phyloP scores from a whole-genome alignment of 2,888 invertebrate genomes.

The Lasioglossum zephyrum region DNA sequence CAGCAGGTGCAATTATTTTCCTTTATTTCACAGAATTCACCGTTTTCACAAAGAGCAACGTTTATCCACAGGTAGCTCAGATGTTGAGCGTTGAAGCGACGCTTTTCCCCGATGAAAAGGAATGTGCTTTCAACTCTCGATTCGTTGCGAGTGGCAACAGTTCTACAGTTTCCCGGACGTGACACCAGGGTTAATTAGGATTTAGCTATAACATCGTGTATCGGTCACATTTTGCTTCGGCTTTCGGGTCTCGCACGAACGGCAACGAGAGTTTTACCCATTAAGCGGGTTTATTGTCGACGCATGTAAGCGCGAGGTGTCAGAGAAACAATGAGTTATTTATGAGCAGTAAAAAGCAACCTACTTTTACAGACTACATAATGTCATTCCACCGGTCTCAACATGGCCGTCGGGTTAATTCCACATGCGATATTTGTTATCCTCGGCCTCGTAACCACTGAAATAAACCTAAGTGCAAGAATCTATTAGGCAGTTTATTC shows the following conservation, averaged over 20 bases:
- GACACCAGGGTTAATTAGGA: conserved; percentile 2
- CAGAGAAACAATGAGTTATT: background rate
- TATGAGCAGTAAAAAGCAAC: background rate
- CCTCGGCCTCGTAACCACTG: background rate
- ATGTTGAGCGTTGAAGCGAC: background rate
- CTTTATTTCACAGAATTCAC: background rate
- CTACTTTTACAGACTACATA: conserved; percentile 14
- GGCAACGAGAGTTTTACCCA: background rate
- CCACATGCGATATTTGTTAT: background rate
- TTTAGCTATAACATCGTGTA: background rate
- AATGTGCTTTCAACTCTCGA: background rate
- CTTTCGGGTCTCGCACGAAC: background rate
- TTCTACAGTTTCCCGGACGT: background rate
- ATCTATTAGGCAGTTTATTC: background rate
- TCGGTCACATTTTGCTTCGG: background rate
- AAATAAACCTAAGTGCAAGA: background rate
- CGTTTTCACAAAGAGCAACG: background rate
- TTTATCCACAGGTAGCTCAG: background rate
- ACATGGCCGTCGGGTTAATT: background rate
- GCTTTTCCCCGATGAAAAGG: background rate
- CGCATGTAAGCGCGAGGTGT: background rate
- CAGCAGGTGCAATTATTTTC: no score
- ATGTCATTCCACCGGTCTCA: background rate
- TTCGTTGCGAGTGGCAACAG: background rate
- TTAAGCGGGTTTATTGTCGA: background rate